Base-by-base conservation (phyloP, 1,140 invertebrate genomes). In the Aphis craccivora region DNA sequence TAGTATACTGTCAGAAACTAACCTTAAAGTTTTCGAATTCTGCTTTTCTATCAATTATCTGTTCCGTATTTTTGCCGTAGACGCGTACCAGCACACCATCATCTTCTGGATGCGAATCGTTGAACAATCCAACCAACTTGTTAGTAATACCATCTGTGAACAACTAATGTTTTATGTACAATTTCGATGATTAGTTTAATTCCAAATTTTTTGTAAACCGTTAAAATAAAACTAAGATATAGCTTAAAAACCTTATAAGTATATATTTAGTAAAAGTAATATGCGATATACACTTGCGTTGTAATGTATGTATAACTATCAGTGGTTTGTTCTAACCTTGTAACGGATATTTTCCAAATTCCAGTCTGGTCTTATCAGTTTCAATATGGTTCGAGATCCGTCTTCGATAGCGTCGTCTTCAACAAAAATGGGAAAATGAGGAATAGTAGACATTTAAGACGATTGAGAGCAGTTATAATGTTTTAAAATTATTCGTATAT, bases 131-230 rank as follows among this genome's bases (percentile, higher is more conserved):
- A 87, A 99, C 96, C 94, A 99, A 96, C 95, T 98, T 98, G 96
- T 99, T 99, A 89, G 99, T 99, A 91, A 99, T 98, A 51, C 99
- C 99, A 96, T 99, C 98, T 93, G 98, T 99, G 95, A 99, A 99
- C 94, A 97, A 95, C 98, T 99, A 95, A 20, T 53, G 40, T 48
- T 25, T 86, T 90, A 67, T 43, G 95, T 95, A n/a, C 37, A 94
- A 35, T 90, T 60, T 60, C 25, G 5, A 37, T 48, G 48, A 43
- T 67, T 55, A 89, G 88, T 89, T 89, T 53, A 23, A 55, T 55
- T 89, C 1, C 3, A 4, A 35, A 55, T 89, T 55, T 89, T 89
- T 37, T 22, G n/a, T 20, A 89, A 55, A 25, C 6, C 45, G n/a
- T 20, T n/a, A 86, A 30, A 45, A 86, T 30, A 25, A 45, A 20